These are phyloP conservation scores for Parnassius glacialis DNA, from an alignment of 2,888 invertebrate species.

Conservation along the genomic window DNA sequence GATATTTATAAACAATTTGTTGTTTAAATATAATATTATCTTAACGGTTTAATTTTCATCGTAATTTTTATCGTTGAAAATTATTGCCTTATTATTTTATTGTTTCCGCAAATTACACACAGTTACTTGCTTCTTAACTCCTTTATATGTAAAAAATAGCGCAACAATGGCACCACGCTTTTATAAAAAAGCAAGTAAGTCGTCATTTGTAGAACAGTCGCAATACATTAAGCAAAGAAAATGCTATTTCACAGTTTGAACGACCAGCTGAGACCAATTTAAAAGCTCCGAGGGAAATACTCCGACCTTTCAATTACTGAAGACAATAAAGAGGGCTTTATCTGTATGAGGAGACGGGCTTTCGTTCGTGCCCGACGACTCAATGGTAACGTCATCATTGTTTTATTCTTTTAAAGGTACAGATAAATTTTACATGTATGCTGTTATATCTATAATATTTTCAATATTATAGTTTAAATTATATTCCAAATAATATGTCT, in stretches of 20 bases:
- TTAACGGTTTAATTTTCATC: too few relatives aligned
- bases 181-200: slow-evolving; percentile 14
- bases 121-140: too few relatives aligned
- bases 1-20: too few relatives aligned
- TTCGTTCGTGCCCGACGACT: slow-evolving; percentile 35
- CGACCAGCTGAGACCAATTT: slow-evolving; percentile 63
- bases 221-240: slow-evolving; percentile 39
- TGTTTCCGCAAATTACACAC: too few relatives aligned
- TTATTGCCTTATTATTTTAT: too few relatives aligned
- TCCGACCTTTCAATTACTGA: slow-evolving; percentile 74
- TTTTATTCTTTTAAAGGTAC: slow-evolving; percentile 21
- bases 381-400: slow-evolving; percentile 40
- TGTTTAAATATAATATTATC: too few relatives aligned
- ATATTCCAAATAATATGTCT: too few relatives aligned
- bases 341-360: slow-evolving; percentile 47
- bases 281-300: slow-evolving; percentile 58
- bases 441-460: background rate
- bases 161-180: background rate
- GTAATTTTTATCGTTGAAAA: too few relatives aligned
- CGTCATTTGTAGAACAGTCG: slow-evolving; percentile 18
- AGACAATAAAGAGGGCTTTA: slow-evolving; percentile 72
- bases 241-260: slow-evolving; percentile 53
- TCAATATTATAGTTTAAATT: background rate
- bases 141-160: background rate
- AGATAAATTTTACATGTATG: background rate